Conservation (phyloP, 2,797 vertebrate species). For the Onychomys arenicola region DNA sequence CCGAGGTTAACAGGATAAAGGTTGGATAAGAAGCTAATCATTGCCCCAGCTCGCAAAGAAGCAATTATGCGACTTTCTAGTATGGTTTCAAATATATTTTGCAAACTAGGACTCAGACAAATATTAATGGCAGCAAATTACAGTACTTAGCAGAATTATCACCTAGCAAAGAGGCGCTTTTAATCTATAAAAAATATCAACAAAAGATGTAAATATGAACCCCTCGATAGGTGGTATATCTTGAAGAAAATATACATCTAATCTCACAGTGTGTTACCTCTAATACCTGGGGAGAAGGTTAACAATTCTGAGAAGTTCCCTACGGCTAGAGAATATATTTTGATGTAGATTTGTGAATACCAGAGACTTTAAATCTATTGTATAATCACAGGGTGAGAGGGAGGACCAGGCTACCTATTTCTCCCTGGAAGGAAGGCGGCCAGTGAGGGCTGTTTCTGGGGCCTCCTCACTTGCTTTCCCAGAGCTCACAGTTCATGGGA, state of each 20-base stretch:
- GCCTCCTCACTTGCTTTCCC: not conserved
- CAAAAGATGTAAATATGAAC: conserved; percentile 93
- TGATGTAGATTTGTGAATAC: conserved; percentile 90
- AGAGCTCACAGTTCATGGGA: not conserved
- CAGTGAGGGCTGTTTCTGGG: conserved; percentile 21
- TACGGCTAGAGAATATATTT: conserved; percentile 89
- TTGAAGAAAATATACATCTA: conserved; percentile 92
- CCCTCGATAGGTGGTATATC: conserved; percentile 90
- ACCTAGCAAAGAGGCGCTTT: conserved; percentile 92
- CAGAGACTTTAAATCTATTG: conserved; percentile 90
- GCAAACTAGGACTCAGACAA: conserved; percentile 92
- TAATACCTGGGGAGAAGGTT: conserved; percentile 91
- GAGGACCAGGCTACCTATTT: conserved; percentile 85
- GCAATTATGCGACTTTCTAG: conserved; percentile 92
- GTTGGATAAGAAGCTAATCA: conserved; percentile 90
- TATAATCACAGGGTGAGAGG: conserved; percentile 87
- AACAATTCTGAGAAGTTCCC: conserved; percentile 91
- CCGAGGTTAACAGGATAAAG: conserved; percentile 91
- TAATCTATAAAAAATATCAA: conserved; percentile 93
- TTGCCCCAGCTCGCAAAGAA: conserved; percentile 89
- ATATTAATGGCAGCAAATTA: conserved; percentile 93
- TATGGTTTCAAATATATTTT: conserved; percentile 92
- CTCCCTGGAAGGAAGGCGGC: conserved; percentile 77
- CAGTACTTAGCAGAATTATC: conserved; percentile 93
- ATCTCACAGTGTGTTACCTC: conserved; percentile 91